These are phyloP conservation scores for Microcebus ravelobensis DNA, from an alignment of 2,113 vertebrate species.

Conservation along the genomic window DNA sequence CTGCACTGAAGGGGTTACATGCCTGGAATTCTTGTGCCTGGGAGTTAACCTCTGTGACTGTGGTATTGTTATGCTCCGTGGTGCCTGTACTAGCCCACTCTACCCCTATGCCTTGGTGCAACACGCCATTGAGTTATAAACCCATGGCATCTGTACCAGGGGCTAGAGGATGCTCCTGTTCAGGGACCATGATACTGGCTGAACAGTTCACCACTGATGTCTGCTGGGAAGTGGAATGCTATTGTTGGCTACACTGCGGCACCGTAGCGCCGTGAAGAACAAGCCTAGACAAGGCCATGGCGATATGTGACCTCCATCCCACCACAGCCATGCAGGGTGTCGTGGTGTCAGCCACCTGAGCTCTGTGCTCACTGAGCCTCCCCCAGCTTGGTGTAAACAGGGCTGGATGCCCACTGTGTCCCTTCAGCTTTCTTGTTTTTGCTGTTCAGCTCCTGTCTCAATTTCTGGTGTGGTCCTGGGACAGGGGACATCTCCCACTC, in stretches of 20 bases:
- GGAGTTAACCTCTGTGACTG: not conserved
- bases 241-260: not conserved
- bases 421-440: not conserved
- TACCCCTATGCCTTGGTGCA: not conserved
- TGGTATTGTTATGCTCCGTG: not conserved
- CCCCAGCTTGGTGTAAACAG: not conserved
- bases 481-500: not conserved
- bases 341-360: not conserved
- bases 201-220: not conserved
- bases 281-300: not conserved
- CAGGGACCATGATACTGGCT: not conserved
- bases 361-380: not conserved
- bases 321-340: not conserved
- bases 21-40: not conserved
- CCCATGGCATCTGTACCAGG: not conserved
- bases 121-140: not conserved
- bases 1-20: not conserved
- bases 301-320: not conserved
- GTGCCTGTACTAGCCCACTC: not conserved
- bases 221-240: not conserved
- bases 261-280: not conserved
- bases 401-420: not conserved
- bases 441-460: not conserved
- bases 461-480: not conserved
- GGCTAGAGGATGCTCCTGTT: not conserved